Percentiles rank a stretch among this genome's conserved stretches.
Evolutionary conservation across 2,797 vertebrate species (phyloP).

Genomic region (Gambusia yucatana): DNA sequence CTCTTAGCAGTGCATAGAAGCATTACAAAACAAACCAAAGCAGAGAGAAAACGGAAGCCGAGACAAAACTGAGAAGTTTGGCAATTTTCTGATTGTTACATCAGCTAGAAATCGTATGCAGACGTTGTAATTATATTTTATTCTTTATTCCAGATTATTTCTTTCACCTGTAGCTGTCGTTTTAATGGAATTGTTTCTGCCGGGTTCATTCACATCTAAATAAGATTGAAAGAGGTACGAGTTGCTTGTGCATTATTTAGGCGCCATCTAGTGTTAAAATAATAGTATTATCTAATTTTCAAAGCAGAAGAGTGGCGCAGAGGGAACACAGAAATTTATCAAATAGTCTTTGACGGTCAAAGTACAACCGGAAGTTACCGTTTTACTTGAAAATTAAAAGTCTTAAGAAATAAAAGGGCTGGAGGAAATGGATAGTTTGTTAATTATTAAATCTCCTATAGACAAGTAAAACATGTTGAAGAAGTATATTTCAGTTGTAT

Average conservation of each 20-base stretch:
- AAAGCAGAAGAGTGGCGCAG: slow-evolving; percentile 34
- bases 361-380: neutral
- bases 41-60: neutral
- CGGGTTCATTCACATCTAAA: neutral
- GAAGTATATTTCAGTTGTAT: neutral
- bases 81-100: neutral
- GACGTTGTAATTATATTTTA: neutral
- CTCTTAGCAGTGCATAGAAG: neutral
- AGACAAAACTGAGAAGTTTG: neutral
- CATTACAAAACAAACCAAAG: slow-evolving; percentile 1
- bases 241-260: slow-evolving; percentile 21
- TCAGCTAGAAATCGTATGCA: neutral
- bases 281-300: slow-evolving; percentile 15
- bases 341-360: neutral
- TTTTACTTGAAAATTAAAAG: neutral
- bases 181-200: neutral
- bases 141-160: neutral
- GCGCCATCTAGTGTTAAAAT: slow-evolving; percentile 64
- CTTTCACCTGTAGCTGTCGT: neutral
- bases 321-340: neutral
- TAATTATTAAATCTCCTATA: neutral
- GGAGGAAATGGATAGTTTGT: too few species aligned
- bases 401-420: neutral
- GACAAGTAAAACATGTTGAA: neutral
- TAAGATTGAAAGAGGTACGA: too few species aligned